These are phyloP conservation scores for Dunckerocampus dactyliophorus DNA, from an alignment of 2,113 vertebrate genomes.

Conservation along the genomic window DNA sequence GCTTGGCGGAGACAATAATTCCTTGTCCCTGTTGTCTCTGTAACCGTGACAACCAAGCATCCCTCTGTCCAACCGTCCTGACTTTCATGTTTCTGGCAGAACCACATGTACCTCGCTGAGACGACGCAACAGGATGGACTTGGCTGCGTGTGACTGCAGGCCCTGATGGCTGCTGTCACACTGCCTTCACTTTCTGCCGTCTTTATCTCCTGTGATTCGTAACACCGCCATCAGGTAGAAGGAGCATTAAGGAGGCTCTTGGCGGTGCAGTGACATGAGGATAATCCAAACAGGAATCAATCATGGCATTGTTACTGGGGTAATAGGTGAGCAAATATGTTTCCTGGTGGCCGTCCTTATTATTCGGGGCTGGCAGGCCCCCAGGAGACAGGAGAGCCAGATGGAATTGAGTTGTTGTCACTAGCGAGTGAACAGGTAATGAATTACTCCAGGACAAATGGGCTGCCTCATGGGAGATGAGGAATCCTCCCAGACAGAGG, in stretches of 20 bases:
- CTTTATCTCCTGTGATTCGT: constrained; percentile 48
- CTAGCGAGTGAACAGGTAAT: constrained; percentile 70
- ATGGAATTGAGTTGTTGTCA: constrained; percentile 72
- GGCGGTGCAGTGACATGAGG: constrained; percentile 56
- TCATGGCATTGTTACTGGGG: constrained; percentile 64
- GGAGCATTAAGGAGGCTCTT: constrained; percentile 55
- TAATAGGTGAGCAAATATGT: constrained; percentile 67
- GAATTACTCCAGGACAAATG: constrained; percentile 73
- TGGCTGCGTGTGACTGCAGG: too few species aligned
- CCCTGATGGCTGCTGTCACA: neutral
- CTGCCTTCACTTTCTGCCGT: constrained; percentile 20
- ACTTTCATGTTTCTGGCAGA: too few species aligned
- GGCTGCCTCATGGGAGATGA: constrained; percentile 59
- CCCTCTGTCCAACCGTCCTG: too few species aligned
- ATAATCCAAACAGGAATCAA: constrained; percentile 70
- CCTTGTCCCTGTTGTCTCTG: too few species aligned
- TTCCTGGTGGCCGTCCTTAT: constrained; percentile 64
- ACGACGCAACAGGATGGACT: too few species aligned
- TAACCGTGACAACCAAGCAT: too few species aligned
- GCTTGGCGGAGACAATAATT: too few species aligned
- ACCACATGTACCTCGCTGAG: too few species aligned
- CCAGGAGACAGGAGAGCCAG: constrained; percentile 56
- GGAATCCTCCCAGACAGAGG: constrained; percentile 40
- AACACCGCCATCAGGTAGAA: constrained; percentile 45
- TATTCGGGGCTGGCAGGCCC: constrained; percentile 47